Base-by-base conservation (phyloP, 2,888 invertebrate genomes). In the Matsumyia berberina region DNA sequence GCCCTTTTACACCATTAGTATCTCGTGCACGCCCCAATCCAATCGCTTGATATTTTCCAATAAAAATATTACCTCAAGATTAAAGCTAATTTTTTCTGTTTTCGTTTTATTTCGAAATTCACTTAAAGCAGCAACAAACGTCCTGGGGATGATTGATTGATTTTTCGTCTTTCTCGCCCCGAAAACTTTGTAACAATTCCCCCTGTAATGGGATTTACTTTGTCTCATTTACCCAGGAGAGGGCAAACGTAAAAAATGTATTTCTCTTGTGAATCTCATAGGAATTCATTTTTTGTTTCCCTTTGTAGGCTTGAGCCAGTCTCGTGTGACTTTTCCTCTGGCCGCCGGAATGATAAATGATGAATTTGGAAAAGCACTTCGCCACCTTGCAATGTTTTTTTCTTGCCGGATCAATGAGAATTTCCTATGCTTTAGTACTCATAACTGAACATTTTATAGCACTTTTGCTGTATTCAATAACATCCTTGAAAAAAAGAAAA, bases 111-210 rank as follows among this genome's bases (percentile, higher is more conserved):
- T 42, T 44, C 46, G 19, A 70, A 55, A 67, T 51, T 81, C 57
- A 42, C 37, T 12, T 49, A 55, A 53, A 55, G 33, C 42, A 53
- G 17, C 37, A 60, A 37, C 15, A 39, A n/a, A 62, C 44, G 46
- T 72, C 57, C 67, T 37, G 57, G 60, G 37, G 73, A 83, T 83
- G 83, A 83, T 83, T 83, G 83, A 83, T 83, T 78, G 78, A 69
- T 73, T 55, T 77, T 67, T 31, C 9, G 24, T 19, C 57, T 11
- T 57, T 24, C 29, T 58, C 29, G 24, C 17, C 53, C 51, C 11
- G 31, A 44, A 66, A 53, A 62, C 33, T 42, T 67, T 76, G 62
- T 58, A 70, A 53, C 64, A 66, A 70, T 76, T 70, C 49, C 37
- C 29, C 37, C 51, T 15, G 15, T 58, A 72, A 66, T 72, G 77